A percentile compares a stretch with the other conserved stretches of the same genome.
These are phyloP conservation scores for Malacoraja senta DNA, from an alignment of 2,797 vertebrate species.

Conservation along the genomic window DNA sequence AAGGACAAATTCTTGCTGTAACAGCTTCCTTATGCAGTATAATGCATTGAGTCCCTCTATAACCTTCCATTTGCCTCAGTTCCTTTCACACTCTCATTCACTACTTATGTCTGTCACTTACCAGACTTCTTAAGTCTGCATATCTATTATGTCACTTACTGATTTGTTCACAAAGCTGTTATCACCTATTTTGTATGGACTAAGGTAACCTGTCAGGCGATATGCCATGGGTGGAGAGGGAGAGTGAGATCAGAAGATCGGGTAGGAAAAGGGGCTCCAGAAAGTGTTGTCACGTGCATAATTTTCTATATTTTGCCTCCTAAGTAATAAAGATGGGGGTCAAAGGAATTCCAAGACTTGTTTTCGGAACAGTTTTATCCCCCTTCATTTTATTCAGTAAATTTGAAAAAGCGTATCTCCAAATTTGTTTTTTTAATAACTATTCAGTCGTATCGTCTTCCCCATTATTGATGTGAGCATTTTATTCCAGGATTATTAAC, in stretches of 20 bases:
- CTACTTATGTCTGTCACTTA: neutral
- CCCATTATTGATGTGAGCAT: too few species aligned
- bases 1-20: neutral
- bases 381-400: neutral
- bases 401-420: neutral
- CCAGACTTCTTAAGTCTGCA: neutral
- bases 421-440: too few species aligned
- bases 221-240: neutral
- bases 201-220: neutral
- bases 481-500: too few species aligned
- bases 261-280: neutral
- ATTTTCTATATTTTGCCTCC: neutral
- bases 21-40: neutral
- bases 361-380: neutral
- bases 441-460: too few species aligned
- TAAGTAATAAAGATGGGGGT: neutral
- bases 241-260: neutral
- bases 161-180: neutral
- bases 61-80: neutral
- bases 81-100: neutral
- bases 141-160: neutral
- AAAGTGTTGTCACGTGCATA: neutral
- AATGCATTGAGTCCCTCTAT: neutral
- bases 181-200: neutral
- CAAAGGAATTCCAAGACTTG: neutral